Percentiles rank a stretch among this genome's conserved stretches.
These are phyloP conservation scores for Atethmia centrago DNA, from an alignment of 2,888 invertebrate species.

Conservation along the genomic window DNA sequence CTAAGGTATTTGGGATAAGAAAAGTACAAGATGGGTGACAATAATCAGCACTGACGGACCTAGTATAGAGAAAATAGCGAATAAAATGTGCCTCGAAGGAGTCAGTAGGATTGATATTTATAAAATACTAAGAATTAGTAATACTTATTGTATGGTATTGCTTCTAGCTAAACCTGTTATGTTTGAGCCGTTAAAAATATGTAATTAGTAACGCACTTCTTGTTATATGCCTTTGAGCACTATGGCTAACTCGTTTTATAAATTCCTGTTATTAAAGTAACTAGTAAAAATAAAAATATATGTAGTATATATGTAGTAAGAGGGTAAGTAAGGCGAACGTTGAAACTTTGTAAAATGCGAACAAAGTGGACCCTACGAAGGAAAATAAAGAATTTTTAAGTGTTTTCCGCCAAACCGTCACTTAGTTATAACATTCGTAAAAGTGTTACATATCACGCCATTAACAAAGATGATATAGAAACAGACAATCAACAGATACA, in stretches of 20 bases:
- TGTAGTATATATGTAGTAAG: too few species aligned
- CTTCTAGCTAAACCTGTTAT: conserved; percentile 27
- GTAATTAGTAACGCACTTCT: conserved; percentile 41
- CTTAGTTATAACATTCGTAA: not conserved
- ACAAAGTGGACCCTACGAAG: not conserved
- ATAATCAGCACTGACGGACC: not conserved
- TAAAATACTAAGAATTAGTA: conserved; percentile 24
- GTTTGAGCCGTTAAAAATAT: conserved; percentile 35
- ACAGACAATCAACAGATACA: not conserved
- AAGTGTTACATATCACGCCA: not conserved
- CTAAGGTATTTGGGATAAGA: not conserved
- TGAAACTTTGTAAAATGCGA: conserved; percentile 1
- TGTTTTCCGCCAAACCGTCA: not conserved
- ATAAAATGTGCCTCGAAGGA: not conserved
- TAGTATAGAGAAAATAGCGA: not conserved
- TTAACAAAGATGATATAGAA: not conserved
- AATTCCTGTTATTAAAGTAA: conserved; percentile 5
- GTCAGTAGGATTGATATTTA: not conserved
- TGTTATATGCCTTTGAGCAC: conserved; percentile 21
- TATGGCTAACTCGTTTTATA: not conserved
- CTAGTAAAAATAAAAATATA: not conserved
- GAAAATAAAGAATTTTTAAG: not conserved
- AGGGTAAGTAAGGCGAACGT: not conserved
- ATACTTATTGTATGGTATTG: conserved; percentile 1
- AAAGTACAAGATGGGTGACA: not conserved